Conservation (phyloP, 2,888 invertebrate species). For the Drosophila monieri region DNA sequence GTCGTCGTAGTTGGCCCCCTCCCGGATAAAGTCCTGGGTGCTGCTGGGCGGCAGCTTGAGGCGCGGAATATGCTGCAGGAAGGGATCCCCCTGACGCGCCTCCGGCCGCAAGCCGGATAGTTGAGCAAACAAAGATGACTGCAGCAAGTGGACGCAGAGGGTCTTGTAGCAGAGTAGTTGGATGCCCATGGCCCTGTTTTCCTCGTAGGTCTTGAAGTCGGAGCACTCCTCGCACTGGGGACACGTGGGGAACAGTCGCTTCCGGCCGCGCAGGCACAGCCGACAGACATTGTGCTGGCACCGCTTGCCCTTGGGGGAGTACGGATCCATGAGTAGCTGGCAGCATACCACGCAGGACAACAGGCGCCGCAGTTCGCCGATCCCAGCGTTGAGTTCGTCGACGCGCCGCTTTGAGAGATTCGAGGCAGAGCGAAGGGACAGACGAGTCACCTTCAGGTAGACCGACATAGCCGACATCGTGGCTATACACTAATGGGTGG, state of each 20-base stretch:
- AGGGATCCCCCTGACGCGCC: constrained; percentile 2
- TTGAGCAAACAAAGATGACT: constrained; percentile 87
- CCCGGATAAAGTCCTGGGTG: constrained; percentile 88
- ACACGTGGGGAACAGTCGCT: constrained; percentile 93
- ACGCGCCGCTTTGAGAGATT: constrained; percentile 87
- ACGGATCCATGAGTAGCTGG: constrained; percentile 91
- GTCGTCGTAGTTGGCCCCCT: constrained; percentile 91
- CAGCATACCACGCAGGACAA: constrained; percentile 96
- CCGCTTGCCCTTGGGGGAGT: constrained; percentile 89
- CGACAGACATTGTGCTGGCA: constrained; percentile 96
- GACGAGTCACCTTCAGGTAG: constrained; percentile 49
- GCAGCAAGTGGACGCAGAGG: constrained; percentile 92
- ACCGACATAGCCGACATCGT: constrained; percentile 39
- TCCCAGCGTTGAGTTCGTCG: constrained; percentile 92
- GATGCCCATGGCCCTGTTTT: constrained; percentile 92
- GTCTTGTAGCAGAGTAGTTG: constrained; percentile 95
- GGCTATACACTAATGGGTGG: constrained; percentile 17
- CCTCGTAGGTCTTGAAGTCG: constrained; percentile 91
- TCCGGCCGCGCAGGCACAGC: constrained; percentile 92
- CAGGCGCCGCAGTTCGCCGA: constrained; percentile 93
- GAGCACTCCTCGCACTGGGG: constrained; percentile 93
- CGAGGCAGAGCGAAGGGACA: constrained; percentile 51
- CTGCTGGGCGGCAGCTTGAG: constrained; percentile 63
- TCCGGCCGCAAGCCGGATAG: constrained; percentile 68
- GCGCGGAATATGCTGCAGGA: constrained; percentile 79